These are phyloP conservation scores for Lacanobia oleracea DNA, from an alignment of 2,888 invertebrate genomes.

Conservation along the genomic window DNA sequence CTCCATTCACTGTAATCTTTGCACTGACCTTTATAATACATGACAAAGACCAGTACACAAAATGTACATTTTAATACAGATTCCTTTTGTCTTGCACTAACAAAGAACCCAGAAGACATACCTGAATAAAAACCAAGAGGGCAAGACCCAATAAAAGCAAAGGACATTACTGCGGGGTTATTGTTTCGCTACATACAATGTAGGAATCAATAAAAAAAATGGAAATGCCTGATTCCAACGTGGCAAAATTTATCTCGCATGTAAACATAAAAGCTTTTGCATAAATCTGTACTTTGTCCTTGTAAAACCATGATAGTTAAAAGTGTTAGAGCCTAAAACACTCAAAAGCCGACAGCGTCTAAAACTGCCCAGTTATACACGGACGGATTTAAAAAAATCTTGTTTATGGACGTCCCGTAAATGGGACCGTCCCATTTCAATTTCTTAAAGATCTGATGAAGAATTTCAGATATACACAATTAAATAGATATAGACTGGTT, in stretches of 20 bases:
- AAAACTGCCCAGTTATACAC: no score
- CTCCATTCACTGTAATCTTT: slow-evolving; percentile 41
- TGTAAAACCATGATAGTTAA: not conserved
- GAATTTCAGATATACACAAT: no score
- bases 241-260: not conserved
- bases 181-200: slow-evolving; percentile 10
- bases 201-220: slow-evolving; percentile 15
- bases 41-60: slow-evolving; percentile 34
- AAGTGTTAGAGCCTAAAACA: not conserved
- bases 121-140: slow-evolving; percentile 24
- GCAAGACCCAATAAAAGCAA: slow-evolving; percentile 26
- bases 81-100: slow-evolving; percentile 18
- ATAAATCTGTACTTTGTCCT: not conserved
- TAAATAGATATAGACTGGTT: no score
- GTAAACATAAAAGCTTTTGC: not conserved
- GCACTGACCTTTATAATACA: slow-evolving; percentile 36
- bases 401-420: no score
- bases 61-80: slow-evolving; percentile 11
- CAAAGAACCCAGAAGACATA: slow-evolving; percentile 18
- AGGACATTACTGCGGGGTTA: slow-evolving; percentile 8
- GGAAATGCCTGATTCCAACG: not conserved
- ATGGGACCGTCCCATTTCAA: no score
- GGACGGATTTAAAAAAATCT: no score
- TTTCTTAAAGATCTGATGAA: no score
- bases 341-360: not conserved